phyloP scores from a whole-genome alignment of 35 echinoderm and acorn worm genomes.

The Ophioderma brevispina region DNA sequence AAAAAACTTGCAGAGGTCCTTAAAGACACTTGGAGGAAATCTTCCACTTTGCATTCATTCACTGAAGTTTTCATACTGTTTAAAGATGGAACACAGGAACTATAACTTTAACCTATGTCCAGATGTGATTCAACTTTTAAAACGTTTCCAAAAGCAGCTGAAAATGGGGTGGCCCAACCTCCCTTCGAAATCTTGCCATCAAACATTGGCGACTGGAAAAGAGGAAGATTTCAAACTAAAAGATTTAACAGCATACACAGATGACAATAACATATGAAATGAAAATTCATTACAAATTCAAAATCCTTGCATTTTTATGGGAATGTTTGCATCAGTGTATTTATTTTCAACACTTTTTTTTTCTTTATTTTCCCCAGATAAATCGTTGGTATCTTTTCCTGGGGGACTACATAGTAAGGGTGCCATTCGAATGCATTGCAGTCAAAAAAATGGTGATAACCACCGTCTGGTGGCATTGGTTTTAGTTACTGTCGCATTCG shows the following conservation, averaged over 20 bases:
- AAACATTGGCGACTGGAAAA: constrained; percentile 87
- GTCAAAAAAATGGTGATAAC: no score
- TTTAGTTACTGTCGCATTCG: no score
- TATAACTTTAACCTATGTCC: constrained; percentile 74
- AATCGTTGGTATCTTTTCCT: no score
- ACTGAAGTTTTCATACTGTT: not conserved
- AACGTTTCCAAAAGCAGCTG: constrained; percentile 75
- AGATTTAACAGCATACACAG: not conserved
- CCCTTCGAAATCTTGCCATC: constrained; percentile 96
- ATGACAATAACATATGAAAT: not conserved
- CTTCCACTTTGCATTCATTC: not conserved
- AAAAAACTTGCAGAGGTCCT: not conserved
- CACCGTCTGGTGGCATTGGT: no score
- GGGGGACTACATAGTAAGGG: no score
- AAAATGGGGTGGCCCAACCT: constrained; percentile 86
- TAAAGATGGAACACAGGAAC: not conserved
- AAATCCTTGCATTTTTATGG: no score
- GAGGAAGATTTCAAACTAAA: constrained; percentile 11
- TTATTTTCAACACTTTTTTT: no score
- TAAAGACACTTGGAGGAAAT: not conserved
- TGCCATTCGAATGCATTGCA: no score
- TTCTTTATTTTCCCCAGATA: no score
- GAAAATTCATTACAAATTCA: not conserved
- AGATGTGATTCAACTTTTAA: constrained; percentile 33
- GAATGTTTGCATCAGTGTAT: no score